Evolutionary conservation across 2,888 invertebrate genomes (phyloP).

Genomic region (Listrodromus nycthemerus): DNA sequence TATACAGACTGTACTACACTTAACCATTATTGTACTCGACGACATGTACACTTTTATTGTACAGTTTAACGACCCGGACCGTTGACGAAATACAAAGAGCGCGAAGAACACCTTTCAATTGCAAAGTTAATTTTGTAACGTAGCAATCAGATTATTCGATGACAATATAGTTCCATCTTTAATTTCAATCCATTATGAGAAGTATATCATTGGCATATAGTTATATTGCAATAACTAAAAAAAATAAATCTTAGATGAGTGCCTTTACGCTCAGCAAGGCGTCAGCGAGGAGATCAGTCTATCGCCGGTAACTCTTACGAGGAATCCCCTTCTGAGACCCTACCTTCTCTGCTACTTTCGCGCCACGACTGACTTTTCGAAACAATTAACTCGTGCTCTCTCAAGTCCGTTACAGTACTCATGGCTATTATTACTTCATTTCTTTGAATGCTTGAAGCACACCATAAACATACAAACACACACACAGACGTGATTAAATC

Average conservation of each 20-base stretch:
- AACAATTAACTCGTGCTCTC: background rate
- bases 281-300: constrained; percentile 34
- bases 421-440: background rate
- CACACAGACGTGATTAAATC: constrained; percentile 19
- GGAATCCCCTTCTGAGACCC: background rate
- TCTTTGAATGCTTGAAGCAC: background rate
- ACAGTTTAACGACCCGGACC: background rate
- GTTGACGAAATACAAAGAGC: background rate
- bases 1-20: constrained; percentile 58
- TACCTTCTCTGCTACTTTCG: background rate
- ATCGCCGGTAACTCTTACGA: constrained; percentile 4
- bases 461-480: constrained; percentile 4
- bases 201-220: constrained; percentile 68
- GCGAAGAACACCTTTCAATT: constrained; percentile 29
- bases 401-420: background rate
- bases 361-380: background rate
- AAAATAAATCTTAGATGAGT: constrained; percentile 52
- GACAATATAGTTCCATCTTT: constrained; percentile 38
- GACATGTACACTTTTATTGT: background rate
- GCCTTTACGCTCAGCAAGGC: constrained; percentile 50
- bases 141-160: constrained; percentile 13
- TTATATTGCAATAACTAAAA: constrained; percentile 71
- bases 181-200: constrained; percentile 48
- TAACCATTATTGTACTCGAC: constrained; percentile 45
- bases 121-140: constrained; percentile 35